Conservation (phyloP, 1,140 invertebrate species). For the Mercenaria mercenaria region DNA sequence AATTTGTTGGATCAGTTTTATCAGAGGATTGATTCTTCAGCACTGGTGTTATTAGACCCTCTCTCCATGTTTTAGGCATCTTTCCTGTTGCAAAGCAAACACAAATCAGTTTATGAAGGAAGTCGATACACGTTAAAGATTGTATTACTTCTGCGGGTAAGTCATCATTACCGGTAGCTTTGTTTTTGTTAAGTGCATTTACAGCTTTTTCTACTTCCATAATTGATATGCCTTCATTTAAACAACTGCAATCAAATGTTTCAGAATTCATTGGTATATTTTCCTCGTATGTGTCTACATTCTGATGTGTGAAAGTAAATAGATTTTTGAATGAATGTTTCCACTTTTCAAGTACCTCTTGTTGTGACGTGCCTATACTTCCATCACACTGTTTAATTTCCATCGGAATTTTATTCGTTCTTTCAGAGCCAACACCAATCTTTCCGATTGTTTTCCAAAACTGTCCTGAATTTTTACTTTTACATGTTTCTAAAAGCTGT, state of each 20-base stretch:
- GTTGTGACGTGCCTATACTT: neutral
- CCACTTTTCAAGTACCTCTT: neutral
- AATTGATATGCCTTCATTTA: neutral
- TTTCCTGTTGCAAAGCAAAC: neutral
- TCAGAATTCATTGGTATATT: neutral
- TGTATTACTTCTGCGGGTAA: neutral
- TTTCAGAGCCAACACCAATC: neutral
- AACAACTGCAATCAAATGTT: neutral
- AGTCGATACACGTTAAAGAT: neutral
- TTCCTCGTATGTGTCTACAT: neutral
- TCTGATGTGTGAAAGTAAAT: neutral
- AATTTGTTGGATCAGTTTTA: slow-evolving; percentile 22
- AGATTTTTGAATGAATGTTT: neutral
- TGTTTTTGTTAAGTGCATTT: neutral
- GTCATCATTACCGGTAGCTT: neutral
- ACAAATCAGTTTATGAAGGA: neutral
- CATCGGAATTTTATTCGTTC: neutral
- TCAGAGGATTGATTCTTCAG: slow-evolving; percentile 9
- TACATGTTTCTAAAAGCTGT: neutral
- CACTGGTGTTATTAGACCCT: slow-evolving; percentile 20
- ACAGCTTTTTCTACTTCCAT: neutral
- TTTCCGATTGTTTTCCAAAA: slow-evolving; percentile 11
- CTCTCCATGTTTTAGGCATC: neutral
- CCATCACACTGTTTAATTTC: neutral
- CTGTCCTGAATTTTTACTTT: neutral